Base-by-base conservation (phyloP, 2,113 vertebrate species). In the Henicopernis longicauda region DNA sequence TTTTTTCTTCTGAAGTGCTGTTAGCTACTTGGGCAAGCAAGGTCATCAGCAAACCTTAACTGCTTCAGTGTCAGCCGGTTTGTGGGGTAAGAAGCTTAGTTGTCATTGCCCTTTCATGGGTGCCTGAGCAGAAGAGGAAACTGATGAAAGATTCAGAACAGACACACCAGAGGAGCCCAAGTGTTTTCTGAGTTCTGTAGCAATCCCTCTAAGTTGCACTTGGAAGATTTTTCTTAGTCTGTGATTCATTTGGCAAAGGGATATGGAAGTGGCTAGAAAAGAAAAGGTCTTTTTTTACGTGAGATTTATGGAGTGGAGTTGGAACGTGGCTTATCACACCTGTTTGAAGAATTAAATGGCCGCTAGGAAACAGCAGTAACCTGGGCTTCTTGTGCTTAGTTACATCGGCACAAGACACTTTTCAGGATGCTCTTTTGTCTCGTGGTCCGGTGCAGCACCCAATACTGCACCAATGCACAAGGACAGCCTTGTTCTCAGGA, bases 381-480 rank as follows among this genome's bases (percentile, higher is more conserved):
- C 15, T 3, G 11, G 69, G 38, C 36, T 59, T 20, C 86, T 47
- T 47, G 63, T 31, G 32, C 40, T 52, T 32, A 31, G 54, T 34
- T 61, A 11, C 77, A 11, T 17, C 0, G 0, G 40, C 63, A 55
- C 1, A 1, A 69, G 54, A 14, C 17, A 70, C 82, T 76, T 32
- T 20, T 44, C 27, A 40, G 82, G 49, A 50, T 76, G 61, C 55
- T 58, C 36, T 58, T 40, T 29, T 13, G 36, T 31, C 16, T 21
- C 23, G 31, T 3, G 47, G 10, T 34, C 45, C 34, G 73, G 62
- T 23, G 71, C 72, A 76, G 89, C 79, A 32, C 16, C 67, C 59
- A 6, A 10, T 22, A 9, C 38, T 10, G 74, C 44, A 6, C 34
- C 2, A 0, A 1, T 4, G 69, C 72, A 34, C 34, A 3, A 11